Evolutionary conservation across 1,140 invertebrate species (phyloP), one percentile per base, ranked within the genome.

Genomic region (Mamestra configurata): DNA sequence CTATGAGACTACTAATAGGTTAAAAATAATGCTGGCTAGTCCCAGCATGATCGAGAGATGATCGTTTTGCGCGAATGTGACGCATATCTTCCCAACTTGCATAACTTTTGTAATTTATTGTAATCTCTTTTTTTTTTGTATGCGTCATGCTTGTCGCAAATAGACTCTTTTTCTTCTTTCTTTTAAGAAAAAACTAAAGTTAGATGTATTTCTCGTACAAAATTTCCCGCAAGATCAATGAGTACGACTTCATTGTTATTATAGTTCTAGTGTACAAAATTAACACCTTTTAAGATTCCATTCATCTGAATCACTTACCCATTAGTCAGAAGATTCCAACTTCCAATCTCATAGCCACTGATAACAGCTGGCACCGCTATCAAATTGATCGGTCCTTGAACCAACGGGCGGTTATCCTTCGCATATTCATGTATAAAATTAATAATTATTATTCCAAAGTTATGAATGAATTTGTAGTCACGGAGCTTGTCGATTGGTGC

Each of bases 311-410:
- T 35, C 11, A 81, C 89, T 89, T 79, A 94, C 92, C 90, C 86
- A 81, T 89, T 92, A 6, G 93, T 94, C n/a, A 93, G 79, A 31
- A 92, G 83, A 86, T 91, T 92, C 92, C 92, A 94, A 79, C 92
- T 93, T 7, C 83, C 87, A 70, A 90, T 86, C 75, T 94, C 93
- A 80, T 92, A 94, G 24, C 90, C 89, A 84, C 90, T 84, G 24
- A 92, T 49, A 18, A 86, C 84, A 22, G 75, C 80, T 18, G 93
- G 93, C 3, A 93, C 87, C 1, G 91, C 84, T 0, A 93, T 87
- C 55, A 94, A 79, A 90, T 93, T 93, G 77, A 94, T 94, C 2
- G 91, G 91, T 37, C 91, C 89, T 68, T 87, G 82, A 8, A 90
- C 84, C 57, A 94, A 83, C 70, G 89, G 86, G 5, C 89, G 77